phyloP scores from a whole-genome alignment of 2,797 vertebrate species.

The Liparis tanakae region DNA sequence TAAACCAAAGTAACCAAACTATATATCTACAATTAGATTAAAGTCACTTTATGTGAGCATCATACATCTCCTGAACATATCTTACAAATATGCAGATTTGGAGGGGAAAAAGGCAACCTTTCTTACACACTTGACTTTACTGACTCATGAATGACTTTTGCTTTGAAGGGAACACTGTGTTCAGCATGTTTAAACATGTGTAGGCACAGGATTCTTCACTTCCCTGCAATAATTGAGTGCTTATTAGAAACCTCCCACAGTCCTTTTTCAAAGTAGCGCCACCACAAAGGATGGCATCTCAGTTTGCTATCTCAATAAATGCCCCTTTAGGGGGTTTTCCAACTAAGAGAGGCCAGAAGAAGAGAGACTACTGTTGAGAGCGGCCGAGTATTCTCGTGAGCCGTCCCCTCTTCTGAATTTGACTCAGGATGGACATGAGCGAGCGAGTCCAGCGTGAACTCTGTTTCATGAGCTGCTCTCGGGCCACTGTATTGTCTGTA shows the following conservation, averaged over 20 bases:
- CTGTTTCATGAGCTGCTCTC: neutral
- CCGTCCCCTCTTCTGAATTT: neutral
- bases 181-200: neutral
- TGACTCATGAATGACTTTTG: constrained; percentile 46
- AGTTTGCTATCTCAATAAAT: constrained; percentile 25
- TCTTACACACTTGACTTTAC: constrained; percentile 39
- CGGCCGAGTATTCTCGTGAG: neutral
- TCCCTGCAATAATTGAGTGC: constrained; percentile 11
- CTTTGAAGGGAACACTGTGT: constrained; percentile 17
- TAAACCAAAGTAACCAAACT: neutral
- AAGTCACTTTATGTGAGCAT: neutral
- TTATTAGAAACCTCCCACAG: constrained; percentile 61
- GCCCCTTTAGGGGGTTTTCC: constrained; percentile 46
- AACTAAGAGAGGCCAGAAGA: constrained; percentile 9
- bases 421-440: constrained; percentile 4
- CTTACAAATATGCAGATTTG: neutral
- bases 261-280: constrained; percentile 50
- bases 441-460: neutral
- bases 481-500: neutral
- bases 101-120: neutral
- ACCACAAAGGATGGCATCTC: constrained; percentile 29
- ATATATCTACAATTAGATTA: neutral
- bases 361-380: neutral
- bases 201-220: constrained; percentile 5
- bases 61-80: neutral